Conservation (phyloP, 2,113 vertebrate species). For the Rhodinocichla rosea region DNA sequence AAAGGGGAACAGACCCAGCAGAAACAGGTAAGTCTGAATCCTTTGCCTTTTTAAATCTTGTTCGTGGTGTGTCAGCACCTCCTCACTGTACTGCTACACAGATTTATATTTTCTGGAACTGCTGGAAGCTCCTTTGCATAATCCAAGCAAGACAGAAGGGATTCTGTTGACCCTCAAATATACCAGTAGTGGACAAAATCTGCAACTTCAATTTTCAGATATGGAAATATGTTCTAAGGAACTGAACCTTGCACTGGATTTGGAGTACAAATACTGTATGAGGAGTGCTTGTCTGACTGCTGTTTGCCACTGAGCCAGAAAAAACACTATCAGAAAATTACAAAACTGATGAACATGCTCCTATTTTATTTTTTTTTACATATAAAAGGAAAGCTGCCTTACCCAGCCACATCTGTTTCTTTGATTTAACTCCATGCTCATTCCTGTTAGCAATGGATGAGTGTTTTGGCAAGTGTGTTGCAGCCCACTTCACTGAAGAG, state of each 20-base stretch:
- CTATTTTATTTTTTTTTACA: neutral
- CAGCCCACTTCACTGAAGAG: neutral
- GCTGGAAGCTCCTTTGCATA: neutral
- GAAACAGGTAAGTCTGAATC: neutral
- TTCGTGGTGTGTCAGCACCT: neutral
- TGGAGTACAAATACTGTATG: neutral
- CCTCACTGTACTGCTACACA: neutral
- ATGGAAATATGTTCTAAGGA: neutral
- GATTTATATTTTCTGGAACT: neutral
- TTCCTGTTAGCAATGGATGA: neutral
- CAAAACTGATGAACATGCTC: neutral
- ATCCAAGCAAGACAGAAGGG: neutral
- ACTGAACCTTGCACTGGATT: neutral
- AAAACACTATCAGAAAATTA: slow-evolving; percentile 5
- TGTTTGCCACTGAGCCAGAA: neutral
- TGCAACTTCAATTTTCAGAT: slow-evolving; percentile 2
- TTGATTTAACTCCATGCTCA: neutral
- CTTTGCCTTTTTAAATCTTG: neutral
- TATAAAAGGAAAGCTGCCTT: neutral
- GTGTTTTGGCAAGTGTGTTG: neutral
- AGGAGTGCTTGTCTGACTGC: slow-evolving; percentile 10
- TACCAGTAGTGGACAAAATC: neutral
- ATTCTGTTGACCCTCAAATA: neutral
- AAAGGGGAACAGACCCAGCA: neutral
- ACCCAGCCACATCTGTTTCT: slow-evolving; percentile 14